phyloP scores from a whole-genome alignment of 2,888 invertebrate species.

The Invenusta paracnida region DNA sequence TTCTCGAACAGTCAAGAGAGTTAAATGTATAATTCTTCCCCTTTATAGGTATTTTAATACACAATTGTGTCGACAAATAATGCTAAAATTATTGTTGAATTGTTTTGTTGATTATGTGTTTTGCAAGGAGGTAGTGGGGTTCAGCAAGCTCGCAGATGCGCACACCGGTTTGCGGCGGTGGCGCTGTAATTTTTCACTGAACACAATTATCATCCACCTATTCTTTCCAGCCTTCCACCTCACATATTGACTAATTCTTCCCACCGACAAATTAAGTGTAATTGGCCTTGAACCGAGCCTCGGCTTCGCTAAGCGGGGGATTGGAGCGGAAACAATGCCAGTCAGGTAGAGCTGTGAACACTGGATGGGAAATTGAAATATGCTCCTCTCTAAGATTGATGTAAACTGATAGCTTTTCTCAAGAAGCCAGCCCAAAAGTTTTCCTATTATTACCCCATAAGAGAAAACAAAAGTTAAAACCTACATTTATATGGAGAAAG shows the following conservation, averaged over 20 bases:
- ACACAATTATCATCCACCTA: slow-evolving; percentile 13
- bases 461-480: neutral
- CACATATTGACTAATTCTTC: slow-evolving; percentile 14
- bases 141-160: neutral
- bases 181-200: slow-evolving; percentile 1
- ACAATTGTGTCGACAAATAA: no score
- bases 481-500: no score
- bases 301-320: slow-evolving; percentile 23
- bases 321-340: slow-evolving; percentile 22
- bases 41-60: no score
- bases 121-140: no score
- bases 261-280: slow-evolving; percentile 29
- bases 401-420: slow-evolving; percentile 24
- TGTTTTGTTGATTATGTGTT: no score
- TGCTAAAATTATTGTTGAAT: no score
- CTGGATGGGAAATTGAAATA: slow-evolving; percentile 16
- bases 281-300: slow-evolving; percentile 17
- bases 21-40: no score
- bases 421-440: slow-evolving; percentile 25
- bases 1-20: neutral
- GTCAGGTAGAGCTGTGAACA: slow-evolving; percentile 2
- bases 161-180: neutral
- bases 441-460: neutral
- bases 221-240: no score
- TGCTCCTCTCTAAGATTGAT: slow-evolving; percentile 17